Conservation (phyloP, 1,140 invertebrate genomes). For the Ditylenchus dipsaci region DNA sequence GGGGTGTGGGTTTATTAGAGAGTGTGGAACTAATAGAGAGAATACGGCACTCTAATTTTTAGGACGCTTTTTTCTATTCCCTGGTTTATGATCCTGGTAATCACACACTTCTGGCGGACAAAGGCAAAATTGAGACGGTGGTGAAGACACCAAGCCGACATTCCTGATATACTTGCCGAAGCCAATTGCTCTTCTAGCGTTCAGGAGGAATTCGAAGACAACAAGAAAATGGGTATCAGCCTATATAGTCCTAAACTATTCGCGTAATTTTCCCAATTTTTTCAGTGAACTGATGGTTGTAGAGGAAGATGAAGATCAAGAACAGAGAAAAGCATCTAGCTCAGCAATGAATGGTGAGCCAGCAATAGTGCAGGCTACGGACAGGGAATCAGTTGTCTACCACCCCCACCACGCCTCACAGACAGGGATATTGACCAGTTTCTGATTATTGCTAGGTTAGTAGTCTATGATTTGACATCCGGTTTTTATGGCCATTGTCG, state of each 20-base stretch:
- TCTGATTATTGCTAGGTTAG: conserved; percentile 79
- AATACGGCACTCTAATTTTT: no score
- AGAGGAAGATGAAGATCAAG: conserved; percentile 35
- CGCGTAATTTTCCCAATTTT: not conserved
- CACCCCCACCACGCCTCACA: conserved; percentile 81
- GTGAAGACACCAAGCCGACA: conserved; percentile 83
- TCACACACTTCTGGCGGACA: conserved; percentile 95
- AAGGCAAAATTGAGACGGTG: conserved; percentile 89
- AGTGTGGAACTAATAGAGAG: no score
- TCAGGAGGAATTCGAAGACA: conserved; percentile 25
- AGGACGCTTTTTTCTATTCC: conserved; percentile 97
- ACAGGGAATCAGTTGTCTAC: conserved; percentile 87
- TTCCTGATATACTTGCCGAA: conserved; percentile 26
- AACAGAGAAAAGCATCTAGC: not conserved
- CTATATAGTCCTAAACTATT: not conserved
- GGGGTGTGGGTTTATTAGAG: no score
- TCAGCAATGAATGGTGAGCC: not conserved
- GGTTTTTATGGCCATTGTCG: no score
- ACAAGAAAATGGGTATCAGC: conserved; percentile 24
- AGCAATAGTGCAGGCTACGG: conserved; percentile 49
- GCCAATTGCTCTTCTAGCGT: conserved; percentile 1
- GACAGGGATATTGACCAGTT: conserved; percentile 98
- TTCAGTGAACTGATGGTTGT: conserved; percentile 33
- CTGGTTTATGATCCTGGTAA: conserved; percentile 97
- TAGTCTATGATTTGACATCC: no score